Evolutionary conservation across 1,140 invertebrate species (phyloP).

Genomic region (Solen grandis): DNA sequence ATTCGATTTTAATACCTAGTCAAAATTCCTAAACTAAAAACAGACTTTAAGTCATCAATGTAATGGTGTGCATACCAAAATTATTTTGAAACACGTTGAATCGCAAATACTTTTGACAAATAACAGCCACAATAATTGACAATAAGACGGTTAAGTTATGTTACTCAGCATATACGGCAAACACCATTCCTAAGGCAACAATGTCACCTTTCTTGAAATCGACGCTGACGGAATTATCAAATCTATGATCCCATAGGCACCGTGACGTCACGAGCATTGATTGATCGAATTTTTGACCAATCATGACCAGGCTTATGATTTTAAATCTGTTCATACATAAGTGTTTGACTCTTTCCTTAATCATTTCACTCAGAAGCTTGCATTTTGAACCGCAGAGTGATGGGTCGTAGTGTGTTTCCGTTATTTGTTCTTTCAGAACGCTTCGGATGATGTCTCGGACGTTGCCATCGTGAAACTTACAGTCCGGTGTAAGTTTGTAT

Average conservation of each 20-base stretch:
- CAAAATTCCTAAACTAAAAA: too few relatives aligned
- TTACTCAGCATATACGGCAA: constrained; percentile 76
- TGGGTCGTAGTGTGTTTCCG: constrained; percentile 64
- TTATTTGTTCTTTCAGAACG: constrained; percentile 68
- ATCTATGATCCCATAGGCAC: constrained; percentile 77
- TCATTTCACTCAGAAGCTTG: constrained; percentile 68
- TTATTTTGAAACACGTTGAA: too few relatives aligned
- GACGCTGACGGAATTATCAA: constrained; percentile 75
- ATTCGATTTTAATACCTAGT: too few relatives aligned
- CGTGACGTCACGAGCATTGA: constrained; percentile 72
- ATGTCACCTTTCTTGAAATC: constrained; percentile 66
- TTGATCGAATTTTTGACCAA: constrained; percentile 72
- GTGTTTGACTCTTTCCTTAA: constrained; percentile 72
- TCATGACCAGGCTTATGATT: constrained; percentile 72
- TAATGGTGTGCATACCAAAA: too few relatives aligned
- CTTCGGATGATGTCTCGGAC: constrained; percentile 65
- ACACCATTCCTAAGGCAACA: constrained; percentile 76
- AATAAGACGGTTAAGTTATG: too few relatives aligned
- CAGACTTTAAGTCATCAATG: too few relatives aligned
- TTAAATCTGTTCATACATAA: constrained; percentile 74
- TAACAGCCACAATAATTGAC: too few relatives aligned
- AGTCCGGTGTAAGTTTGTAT: constrained; percentile 73
- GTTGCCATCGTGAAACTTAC: constrained; percentile 57
- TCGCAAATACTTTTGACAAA: too few relatives aligned
- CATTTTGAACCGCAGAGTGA: constrained; percentile 60